These are phyloP conservation scores for Philypnodon macrostomus DNA, from an alignment of 2,797 vertebrate genomes.

Conservation along the genomic window DNA sequence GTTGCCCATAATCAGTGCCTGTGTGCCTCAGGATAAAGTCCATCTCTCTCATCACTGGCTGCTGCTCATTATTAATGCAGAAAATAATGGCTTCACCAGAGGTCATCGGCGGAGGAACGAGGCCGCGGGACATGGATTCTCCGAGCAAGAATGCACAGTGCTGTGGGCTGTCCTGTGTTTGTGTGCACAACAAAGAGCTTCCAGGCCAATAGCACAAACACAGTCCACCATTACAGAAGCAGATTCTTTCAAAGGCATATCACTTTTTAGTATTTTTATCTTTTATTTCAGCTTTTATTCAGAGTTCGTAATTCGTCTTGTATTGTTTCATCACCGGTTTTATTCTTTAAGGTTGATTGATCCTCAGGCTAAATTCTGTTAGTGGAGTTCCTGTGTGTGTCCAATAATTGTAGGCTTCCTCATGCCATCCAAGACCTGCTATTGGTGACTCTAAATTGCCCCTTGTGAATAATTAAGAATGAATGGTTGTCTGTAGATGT, in stretches of 20 bases:
- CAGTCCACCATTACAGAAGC: constrained; percentile 46
- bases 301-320: too few relatives aligned
- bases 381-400: too few relatives aligned
- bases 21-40: constrained; percentile 73
- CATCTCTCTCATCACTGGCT: constrained; percentile 79
- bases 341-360: too few relatives aligned
- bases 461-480: too few relatives aligned
- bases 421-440: too few relatives aligned
- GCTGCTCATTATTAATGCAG: constrained; percentile 81
- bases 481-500: too few relatives aligned
- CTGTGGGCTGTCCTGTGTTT: constrained; percentile 66
- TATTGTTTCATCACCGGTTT: too few relatives aligned
- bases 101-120: constrained; percentile 73
- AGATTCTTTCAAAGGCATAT: constrained; percentile 46
- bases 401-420: too few relatives aligned
- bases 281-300: too few relatives aligned
- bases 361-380: too few relatives aligned
- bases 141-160: constrained; percentile 67
- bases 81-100: constrained; percentile 81
- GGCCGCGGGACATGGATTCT: constrained; percentile 72
- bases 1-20: constrained; percentile 74
- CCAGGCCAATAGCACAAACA: constrained; percentile 53
- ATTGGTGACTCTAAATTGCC: too few relatives aligned
- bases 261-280: constrained; percentile 5
- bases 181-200: constrained; percentile 44